phyloP scores from a whole-genome alignment of 2,888 invertebrate genomes.

The Stegana nigrithorax region DNA sequence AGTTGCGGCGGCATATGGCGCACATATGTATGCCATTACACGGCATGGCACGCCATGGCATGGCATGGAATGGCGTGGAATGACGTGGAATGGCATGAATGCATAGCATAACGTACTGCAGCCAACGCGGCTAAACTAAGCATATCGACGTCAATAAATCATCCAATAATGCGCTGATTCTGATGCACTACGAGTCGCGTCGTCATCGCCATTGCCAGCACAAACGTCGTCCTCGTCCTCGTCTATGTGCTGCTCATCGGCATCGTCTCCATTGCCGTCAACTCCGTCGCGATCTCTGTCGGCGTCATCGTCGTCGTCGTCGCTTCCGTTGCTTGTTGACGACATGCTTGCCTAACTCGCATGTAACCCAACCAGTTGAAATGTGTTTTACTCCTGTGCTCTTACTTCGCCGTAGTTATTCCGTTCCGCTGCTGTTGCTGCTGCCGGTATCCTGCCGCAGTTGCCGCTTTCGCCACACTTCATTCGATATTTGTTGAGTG shows the following conservation, averaged over 20 bases:
- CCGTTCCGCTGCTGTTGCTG: not conserved
- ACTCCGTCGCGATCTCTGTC: no score
- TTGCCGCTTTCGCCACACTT: no score
- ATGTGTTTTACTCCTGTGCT: no score
- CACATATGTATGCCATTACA: not conserved
- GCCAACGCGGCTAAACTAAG: slow-evolving; percentile 58
- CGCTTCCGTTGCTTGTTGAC: not conserved
- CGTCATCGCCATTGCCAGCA: not conserved
- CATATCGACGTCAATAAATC: slow-evolving; percentile 68
- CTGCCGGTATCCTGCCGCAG: not conserved
- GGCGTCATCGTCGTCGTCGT: not conserved
- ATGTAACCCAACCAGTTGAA: no score
- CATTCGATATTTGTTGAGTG: slow-evolving; percentile 13
- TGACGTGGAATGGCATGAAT: not conserved
- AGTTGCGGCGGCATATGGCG: not conserved
- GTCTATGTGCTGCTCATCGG: no score
- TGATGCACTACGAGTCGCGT: slow-evolving; percentile 14
- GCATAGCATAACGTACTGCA: not conserved
- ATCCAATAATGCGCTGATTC: slow-evolving; percentile 63
- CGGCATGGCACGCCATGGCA: not conserved
- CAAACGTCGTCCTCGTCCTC: not conserved
- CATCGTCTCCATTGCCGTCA: no score
- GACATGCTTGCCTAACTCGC: not conserved
- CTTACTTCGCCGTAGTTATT: no score
- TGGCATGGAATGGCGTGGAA: no score